These are phyloP conservation scores for Spinus pinus DNA, from an alignment of 2,797 vertebrate genomes.

Conservation along the genomic window DNA sequence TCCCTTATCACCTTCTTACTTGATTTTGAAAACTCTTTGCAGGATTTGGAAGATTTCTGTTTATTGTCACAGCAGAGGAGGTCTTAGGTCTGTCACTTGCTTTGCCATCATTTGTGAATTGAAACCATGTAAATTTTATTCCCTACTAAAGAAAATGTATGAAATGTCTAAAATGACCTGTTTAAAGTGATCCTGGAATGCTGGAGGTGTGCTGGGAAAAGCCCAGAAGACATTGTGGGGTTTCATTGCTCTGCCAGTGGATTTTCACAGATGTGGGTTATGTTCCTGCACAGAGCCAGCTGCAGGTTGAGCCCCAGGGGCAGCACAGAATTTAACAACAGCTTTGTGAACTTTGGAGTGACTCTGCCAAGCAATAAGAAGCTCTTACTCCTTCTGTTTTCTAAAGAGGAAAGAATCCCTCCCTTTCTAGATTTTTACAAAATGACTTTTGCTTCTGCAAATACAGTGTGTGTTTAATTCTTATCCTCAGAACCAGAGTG, in stretches of 20 bases:
- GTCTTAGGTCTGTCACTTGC: background rate
- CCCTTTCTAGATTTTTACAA: background rate
- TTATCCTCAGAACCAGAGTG: background rate
- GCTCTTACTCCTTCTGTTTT: background rate
- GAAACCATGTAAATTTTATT: background rate
- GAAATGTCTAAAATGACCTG: background rate
- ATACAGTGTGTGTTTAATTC: background rate
- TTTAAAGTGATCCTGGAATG: background rate
- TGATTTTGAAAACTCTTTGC: background rate
- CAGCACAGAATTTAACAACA: background rate
- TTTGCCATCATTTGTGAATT: background rate
- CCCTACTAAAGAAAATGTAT: background rate
- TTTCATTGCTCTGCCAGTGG: background rate
- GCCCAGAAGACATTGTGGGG: accelerated
- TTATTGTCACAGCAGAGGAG: background rate
- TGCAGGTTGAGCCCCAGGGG: background rate
- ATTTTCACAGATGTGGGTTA: background rate
- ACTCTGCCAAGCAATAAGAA: background rate
- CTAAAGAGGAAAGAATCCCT: background rate
- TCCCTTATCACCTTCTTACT: background rate
- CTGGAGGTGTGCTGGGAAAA: background rate
- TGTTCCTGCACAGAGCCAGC: background rate
- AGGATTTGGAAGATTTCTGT: background rate
- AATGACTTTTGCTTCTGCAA: background rate
- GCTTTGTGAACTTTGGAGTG: background rate